These are phyloP conservation scores for Mimumesa dahlbomi DNA, from an alignment of 2,888 invertebrate species.

Conservation along the genomic window DNA sequence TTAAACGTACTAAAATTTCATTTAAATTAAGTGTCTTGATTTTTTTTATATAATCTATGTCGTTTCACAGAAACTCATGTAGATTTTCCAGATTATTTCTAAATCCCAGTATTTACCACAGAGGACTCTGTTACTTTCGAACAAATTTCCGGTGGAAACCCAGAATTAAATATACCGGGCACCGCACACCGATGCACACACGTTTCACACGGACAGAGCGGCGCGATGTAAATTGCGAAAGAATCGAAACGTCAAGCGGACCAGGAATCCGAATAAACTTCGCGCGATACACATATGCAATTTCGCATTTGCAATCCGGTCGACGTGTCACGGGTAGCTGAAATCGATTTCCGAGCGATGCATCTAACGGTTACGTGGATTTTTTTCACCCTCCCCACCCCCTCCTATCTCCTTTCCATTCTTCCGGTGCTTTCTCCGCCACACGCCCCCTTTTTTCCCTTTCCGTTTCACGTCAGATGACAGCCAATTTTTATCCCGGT, in stretches of 20 bases:
- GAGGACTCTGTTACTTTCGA: no score
- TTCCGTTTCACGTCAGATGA: constrained; percentile 75
- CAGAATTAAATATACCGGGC: no score
- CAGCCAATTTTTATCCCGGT: constrained; percentile 79
- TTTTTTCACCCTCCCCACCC: constrained; percentile 57
- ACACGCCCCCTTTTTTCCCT: constrained; percentile 13
- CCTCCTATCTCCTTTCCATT: constrained; percentile 28
- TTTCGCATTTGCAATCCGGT: constrained; percentile 48
- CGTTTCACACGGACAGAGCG: no score
- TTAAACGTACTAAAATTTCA: no score
- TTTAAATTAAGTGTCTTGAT: no score
- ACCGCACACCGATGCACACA: no score
- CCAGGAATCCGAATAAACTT: constrained; percentile 45
- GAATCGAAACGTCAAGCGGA: constrained; percentile 40
- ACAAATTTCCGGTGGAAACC: no score
- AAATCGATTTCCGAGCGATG: constrained; percentile 67
- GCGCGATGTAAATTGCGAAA: constrained; percentile 44
- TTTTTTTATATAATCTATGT: no score
- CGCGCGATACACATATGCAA: constrained; percentile 50
- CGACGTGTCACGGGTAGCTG: constrained; percentile 35
- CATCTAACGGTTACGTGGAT: constrained; percentile 48
- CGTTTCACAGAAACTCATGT: no score
- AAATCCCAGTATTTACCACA: no score
- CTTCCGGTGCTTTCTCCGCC: constrained; percentile 23
- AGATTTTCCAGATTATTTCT: no score